These are phyloP conservation scores for Drosophila sproati DNA, from an alignment of 1,140 invertebrate genomes.

Conservation along the genomic window DNA sequence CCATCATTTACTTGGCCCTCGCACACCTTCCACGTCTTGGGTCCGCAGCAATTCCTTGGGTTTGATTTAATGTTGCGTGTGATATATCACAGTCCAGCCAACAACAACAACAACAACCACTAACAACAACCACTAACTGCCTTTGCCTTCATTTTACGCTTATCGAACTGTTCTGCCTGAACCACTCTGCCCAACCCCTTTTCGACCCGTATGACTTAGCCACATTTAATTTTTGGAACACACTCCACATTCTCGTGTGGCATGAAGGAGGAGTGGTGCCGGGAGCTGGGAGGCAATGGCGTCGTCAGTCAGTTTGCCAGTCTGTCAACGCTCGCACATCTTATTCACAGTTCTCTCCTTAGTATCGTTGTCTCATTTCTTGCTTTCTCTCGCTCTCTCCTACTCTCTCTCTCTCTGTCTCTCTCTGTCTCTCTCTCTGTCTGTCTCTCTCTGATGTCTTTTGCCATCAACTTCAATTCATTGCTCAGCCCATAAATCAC, in stretches of 20 bases:
- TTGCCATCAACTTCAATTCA: slow-evolving; percentile 74
- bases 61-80: slow-evolving; percentile 81
- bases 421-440: slow-evolving; percentile 13
- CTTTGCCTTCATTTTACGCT: slow-evolving; percentile 69
- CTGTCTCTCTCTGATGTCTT: slow-evolving; percentile 28
- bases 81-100: slow-evolving; percentile 71
- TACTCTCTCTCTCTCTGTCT: slow-evolving; percentile 1
- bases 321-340: slow-evolving; percentile 64
- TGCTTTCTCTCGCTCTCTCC: slow-evolving; percentile 8
- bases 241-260: neutral
- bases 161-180: slow-evolving; percentile 53
- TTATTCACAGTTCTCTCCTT: slow-evolving; percentile 46
- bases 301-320: slow-evolving; percentile 45
- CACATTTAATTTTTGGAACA: slow-evolving; percentile 63
- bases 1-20: slow-evolving; percentile 51
- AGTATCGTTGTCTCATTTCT: slow-evolving; percentile 13
- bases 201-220: slow-evolving; percentile 13
- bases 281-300: slow-evolving; percentile 19
- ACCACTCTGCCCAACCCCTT: slow-evolving; percentile 20
- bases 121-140: slow-evolving; percentile 8
- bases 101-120: slow-evolving; percentile 43
- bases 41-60: slow-evolving; percentile 55
- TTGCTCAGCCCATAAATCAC: slow-evolving; percentile 74
- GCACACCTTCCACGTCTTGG: slow-evolving; percentile 50
- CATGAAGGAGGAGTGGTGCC: neutral